Evolutionary conservation across 1,140 invertebrate species (phyloP).

Genomic region (Marisa cornuarietis): DNA sequence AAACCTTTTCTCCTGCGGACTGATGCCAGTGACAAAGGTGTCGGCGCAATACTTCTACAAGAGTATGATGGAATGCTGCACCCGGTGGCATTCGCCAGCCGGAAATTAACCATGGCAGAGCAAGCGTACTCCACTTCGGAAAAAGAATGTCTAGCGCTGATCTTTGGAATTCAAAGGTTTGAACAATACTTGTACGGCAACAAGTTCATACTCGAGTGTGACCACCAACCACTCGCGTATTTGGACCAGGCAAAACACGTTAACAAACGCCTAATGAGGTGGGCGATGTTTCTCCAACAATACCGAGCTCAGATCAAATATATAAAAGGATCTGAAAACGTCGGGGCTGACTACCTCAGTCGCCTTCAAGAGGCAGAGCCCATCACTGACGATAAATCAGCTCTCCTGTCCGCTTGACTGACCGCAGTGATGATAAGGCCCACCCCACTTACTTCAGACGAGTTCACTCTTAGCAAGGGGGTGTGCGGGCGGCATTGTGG

Average conservation of each 20-base stretch:
- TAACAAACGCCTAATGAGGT: conserved; percentile 12
- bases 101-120: conserved; percentile 29
- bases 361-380: background rate
- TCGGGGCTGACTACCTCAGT: conserved; percentile 27
- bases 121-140: conserved; percentile 63
- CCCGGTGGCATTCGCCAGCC: conserved; percentile 40
- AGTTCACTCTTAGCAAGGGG: too few species aligned
- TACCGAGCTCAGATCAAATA: conserved; percentile 2
- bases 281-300: conserved; percentile 18
- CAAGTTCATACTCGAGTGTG: conserved; percentile 26
- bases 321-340: conserved; percentile 26
- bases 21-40: conserved; percentile 36
- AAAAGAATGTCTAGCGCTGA: conserved; percentile 61
- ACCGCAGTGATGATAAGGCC: too few species aligned
- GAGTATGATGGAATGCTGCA: conserved; percentile 26
- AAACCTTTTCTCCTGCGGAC: conserved; percentile 55
- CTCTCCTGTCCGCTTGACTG: too few species aligned
- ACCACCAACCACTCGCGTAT: conserved; percentile 29
- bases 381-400: too few species aligned
- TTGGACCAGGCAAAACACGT: conserved; percentile 10
- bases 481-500: too few species aligned
- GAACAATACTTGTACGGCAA: conserved; percentile 53
- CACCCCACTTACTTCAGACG: too few species aligned
- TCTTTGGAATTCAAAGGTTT: conserved; percentile 64
- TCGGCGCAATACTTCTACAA: conserved; percentile 45